Evolutionary conservation across 2,113 vertebrate genomes (phyloP).

Genomic region (Peromyscus californicus): DNA sequence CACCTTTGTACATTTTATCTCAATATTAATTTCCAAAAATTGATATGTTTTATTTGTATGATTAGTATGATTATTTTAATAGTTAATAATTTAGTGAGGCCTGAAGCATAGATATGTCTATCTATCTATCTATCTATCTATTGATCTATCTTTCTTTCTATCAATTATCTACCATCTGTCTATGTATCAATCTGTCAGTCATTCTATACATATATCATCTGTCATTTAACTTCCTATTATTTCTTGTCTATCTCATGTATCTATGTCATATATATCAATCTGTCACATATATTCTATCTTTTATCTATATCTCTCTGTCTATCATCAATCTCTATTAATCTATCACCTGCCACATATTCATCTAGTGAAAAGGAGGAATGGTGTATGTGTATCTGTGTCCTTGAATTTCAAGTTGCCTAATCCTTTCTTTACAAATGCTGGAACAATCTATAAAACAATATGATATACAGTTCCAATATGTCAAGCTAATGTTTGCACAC

Average conservation of each 20-base stretch:
- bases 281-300: not conserved
- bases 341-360: not conserved
- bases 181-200: not conserved
- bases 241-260: not conserved
- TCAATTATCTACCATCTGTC: not conserved
- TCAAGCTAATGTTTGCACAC: not conserved
- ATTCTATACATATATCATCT: not conserved
- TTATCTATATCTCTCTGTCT: not conserved
- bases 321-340: no score
- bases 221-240: not conserved
- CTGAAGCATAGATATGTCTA: not conserved
- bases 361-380: not conserved
- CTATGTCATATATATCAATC: not conserved
- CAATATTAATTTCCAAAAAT: constrained; percentile 19
- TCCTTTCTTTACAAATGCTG: not conserved
- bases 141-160: not conserved
- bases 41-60: no score
- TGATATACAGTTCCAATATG: not conserved
- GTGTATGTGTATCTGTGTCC: not conserved
- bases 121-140: not conserved
- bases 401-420: not conserved
- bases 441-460: not conserved
- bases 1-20: not conserved
- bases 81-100: not conserved
- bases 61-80: not conserved